These are phyloP conservation scores for Columba livia DNA, from an alignment of 2,113 vertebrate species.

Conservation along the genomic window DNA sequence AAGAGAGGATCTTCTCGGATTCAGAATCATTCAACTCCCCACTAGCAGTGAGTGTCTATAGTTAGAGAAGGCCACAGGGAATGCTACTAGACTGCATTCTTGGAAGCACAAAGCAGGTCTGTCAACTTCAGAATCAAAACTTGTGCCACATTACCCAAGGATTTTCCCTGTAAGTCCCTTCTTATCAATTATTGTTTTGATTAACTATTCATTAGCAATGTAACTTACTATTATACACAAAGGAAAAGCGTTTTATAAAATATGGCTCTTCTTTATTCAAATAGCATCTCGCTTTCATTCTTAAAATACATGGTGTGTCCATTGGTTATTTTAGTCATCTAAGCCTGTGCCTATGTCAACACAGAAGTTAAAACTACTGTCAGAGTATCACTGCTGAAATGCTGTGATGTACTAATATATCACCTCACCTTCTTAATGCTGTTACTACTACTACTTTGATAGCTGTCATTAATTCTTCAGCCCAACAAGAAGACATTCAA, in stretches of 20 bases:
- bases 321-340: not conserved
- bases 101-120: not conserved
- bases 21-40: not conserved
- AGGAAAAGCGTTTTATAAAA: not conserved
- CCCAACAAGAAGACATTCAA: not conserved
- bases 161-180: not conserved
- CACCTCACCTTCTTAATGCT: not conserved
- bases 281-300: not conserved
- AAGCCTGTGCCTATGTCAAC: not conserved
- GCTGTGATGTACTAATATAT: not conserved
- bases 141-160: not conserved
- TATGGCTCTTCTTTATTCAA: not conserved
- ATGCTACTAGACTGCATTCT: not conserved
- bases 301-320: not conserved
- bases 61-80: not conserved
- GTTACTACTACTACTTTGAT: not conserved
- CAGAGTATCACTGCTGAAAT: not conserved
- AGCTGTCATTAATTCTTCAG: not conserved
- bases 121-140: not conserved
- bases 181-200: not conserved
- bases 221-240: not conserved
- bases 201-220: not conserved
- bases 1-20: not conserved
- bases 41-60: fast-evolving
- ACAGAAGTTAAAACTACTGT: not conserved